phyloP scores from a whole-genome alignment of 2,888 invertebrate species.

The Melangyna quadrimaculata region DNA sequence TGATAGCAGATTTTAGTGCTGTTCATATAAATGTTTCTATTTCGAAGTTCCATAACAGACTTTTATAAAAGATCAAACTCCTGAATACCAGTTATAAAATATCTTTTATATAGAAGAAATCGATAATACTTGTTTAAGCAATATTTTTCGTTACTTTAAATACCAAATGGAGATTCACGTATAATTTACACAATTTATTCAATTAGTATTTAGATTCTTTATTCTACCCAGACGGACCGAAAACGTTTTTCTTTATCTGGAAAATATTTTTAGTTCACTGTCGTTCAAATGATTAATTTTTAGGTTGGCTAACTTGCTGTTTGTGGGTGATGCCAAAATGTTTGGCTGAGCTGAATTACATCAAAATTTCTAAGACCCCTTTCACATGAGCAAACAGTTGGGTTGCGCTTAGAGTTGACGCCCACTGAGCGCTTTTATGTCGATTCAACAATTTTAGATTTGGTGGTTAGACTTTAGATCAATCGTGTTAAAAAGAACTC shows the following conservation, averaged over 20 bases:
- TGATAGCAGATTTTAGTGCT: too few species aligned
- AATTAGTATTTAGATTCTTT: conserved; percentile 12
- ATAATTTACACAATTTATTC: conserved; percentile 33
- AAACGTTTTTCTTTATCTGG: neutral
- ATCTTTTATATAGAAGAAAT: neutral
- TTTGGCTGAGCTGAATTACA: neutral
- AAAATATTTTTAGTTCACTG: neutral
- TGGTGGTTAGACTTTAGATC: too few species aligned
- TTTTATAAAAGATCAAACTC: too few species aligned
- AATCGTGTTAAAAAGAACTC: too few species aligned
- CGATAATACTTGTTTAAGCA: neutral
- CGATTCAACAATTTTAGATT: too few species aligned
- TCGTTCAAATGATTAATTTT: neutral
- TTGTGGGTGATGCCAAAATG: conserved; percentile 2
- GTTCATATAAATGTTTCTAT: too few species aligned
- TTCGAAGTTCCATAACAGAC: too few species aligned
- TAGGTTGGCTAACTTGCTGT: conserved; percentile 9
- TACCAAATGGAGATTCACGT: conserved; percentile 3
- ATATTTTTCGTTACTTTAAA: neutral
- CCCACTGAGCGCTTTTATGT: too few species aligned
- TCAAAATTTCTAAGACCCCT: too few species aligned
- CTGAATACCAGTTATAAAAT: too few species aligned
- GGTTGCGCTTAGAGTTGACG: too few species aligned
- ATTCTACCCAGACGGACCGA: neutral
- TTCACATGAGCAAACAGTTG: too few species aligned